A percentile compares a stretch with the other conserved stretches of the same genome.
These are phyloP conservation scores for Lasaia peninsularis DNA, from an alignment of 1,140 invertebrate species.

Conservation along the genomic window DNA sequence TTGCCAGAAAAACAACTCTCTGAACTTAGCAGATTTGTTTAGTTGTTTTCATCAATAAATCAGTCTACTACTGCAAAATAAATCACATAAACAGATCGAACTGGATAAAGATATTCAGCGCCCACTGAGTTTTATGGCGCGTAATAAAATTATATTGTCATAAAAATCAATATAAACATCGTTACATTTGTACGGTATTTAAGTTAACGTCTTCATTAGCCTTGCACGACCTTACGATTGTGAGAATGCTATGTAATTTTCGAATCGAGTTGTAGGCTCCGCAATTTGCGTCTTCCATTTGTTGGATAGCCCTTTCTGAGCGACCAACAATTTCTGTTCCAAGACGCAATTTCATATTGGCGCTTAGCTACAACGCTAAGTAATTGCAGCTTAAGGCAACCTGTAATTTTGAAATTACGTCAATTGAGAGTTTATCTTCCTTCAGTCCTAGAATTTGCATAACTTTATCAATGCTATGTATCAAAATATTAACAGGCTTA, in stretches of 20 bases:
- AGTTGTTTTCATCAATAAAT: conserved; percentile 36
- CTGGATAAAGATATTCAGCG: conserved; percentile 33
- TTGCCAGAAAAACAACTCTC: background rate
- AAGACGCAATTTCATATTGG: conserved; percentile 51
- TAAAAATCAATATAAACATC: conserved; percentile 73
- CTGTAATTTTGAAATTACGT: conserved; percentile 65
- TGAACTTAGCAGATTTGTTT: conserved; percentile 29
- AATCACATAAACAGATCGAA: conserved; percentile 23
- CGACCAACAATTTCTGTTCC: conserved; percentile 51
- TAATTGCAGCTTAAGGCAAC: conserved; percentile 61
- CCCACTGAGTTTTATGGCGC: conserved; percentile 30
- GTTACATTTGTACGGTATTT: conserved; percentile 60
- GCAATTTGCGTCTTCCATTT: conserved; percentile 68
- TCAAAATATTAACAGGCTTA: too few species aligned
- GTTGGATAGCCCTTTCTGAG: conserved; percentile 53
- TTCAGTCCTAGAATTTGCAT: too few species aligned
- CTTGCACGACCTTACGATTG: conserved; percentile 57
- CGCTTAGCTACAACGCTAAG: conserved; percentile 36
- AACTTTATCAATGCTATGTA: too few species aligned
- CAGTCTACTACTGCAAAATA: background rate
- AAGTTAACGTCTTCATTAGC: conserved; percentile 72
- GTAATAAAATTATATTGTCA: conserved; percentile 65
- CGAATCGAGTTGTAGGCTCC: conserved; percentile 41
- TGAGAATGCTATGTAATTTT: conserved; percentile 56
- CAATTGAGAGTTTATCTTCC: conserved; percentile 48